Conservation (phyloP, 30 jellyfish, hydroid and myxozoan species). For the Mastigias papua region DNA sequence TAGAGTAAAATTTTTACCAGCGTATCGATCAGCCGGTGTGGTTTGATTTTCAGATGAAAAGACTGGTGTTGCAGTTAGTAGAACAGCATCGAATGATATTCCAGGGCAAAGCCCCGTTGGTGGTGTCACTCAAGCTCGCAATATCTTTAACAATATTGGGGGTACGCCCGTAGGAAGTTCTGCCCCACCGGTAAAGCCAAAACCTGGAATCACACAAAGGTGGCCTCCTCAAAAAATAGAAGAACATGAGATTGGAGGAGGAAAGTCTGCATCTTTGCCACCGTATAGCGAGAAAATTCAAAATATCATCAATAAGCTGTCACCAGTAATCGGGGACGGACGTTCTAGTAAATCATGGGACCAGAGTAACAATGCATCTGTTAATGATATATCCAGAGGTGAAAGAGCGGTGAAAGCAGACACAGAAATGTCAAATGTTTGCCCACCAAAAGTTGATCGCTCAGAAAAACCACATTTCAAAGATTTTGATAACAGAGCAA, state of each 20-base stretch:
- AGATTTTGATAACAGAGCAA: neutral
- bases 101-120: too few species aligned
- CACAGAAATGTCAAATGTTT: neutral
- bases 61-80: too few species aligned
- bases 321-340: slow-evolving; percentile 3
- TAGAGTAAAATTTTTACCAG: too few species aligned
- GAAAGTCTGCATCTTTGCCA: neutral
- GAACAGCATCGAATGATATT: too few species aligned
- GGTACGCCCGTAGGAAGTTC: neutral
- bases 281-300: neutral
- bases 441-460: neutral
- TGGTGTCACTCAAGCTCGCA: neutral
- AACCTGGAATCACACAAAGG: neutral
- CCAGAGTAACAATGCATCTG: neutral
- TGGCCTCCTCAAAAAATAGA: slow-evolving; percentile 7
- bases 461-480: neutral
- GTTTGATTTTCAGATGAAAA: too few species aligned
- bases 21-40: too few species aligned
- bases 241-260: neutral
- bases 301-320: neutral
- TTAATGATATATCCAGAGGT: neutral
- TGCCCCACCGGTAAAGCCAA: neutral
- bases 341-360: neutral
- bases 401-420: neutral
- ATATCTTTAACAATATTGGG: neutral